Base-by-base conservation (phyloP, 35 echinoderm and acorn worm genomes). In the Lytechinus pictus region DNA sequence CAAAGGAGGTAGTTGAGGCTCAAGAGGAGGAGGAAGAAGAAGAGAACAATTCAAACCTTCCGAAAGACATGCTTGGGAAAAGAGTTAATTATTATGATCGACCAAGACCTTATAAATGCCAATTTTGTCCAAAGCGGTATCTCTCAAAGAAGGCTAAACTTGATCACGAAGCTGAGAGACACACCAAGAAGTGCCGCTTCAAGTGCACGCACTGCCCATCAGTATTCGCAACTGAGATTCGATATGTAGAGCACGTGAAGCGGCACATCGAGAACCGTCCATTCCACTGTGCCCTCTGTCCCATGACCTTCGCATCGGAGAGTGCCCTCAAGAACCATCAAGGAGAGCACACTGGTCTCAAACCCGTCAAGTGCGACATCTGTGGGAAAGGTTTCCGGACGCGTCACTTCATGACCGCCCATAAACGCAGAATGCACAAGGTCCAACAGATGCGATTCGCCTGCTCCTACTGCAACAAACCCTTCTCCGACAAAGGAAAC, bases 401-500 rank as follows among this genome's bases (percentile, higher is more conserved):
- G 86, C 79, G 60, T 10, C 53, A 95, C 44, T 54, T 95, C n/a
- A 56, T 89, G 95, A 95, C 79, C 16, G 60, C 72, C 5, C 95
- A 95, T 54, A 93, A 93, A 54, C 53, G 53, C 9, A 33, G 92
- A 6, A 55, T 93, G 92, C 92, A 93, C 54, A 54, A 57, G 13
- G 53, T 55, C 9, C 52, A 57, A 44, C 53, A 93, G 92, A 93
- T 55, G 54, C 92, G 92, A 5, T 93, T 93, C 54, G 27, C 88
- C 29, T 96, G 95, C 95, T 96, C 95, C 88, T 92, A 54, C 88
- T 96, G 95, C 60, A 92, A 92, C 95, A 96, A 96, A 33, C 54
- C 29, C 9, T 96, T 96, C 95, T 57, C 87, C 14, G 95, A 96
- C 54, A 91, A 92, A 89, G 58, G 88, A 21, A 91, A 92, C 57